A percentile compares a stretch with the other conserved stretches of the same genome.
Conservation (phyloP, 2,113 vertebrate genomes). For the Brachyhypopomus occidentalis region DNA sequence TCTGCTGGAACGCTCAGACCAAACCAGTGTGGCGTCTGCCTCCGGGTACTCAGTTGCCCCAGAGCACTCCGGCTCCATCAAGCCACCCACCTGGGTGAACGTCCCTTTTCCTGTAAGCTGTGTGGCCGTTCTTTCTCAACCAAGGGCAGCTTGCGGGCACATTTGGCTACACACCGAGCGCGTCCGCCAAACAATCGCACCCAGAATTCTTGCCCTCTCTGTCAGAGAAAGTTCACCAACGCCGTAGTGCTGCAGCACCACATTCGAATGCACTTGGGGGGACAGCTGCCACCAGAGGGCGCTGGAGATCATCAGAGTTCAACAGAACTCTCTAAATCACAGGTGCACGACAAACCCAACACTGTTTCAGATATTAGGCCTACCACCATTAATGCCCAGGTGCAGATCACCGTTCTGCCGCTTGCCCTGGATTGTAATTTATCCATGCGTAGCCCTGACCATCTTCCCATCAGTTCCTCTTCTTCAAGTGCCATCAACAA, state of each 20-base stretch:
- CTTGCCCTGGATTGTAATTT: constrained; percentile 55
- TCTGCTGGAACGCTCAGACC: constrained; percentile 69
- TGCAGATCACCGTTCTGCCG: constrained; percentile 44
- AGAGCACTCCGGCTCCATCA: constrained; percentile 85
- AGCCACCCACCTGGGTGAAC: constrained; percentile 85
- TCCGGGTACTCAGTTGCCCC: constrained; percentile 86
- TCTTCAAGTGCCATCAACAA: constrained; percentile 52
- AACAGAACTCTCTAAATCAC: constrained; percentile 51
- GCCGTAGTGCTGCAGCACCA: constrained; percentile 89
- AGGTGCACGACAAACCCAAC: constrained; percentile 53
- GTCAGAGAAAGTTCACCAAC: constrained; percentile 90
- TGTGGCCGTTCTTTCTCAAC: constrained; percentile 91
- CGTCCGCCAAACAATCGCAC: constrained; percentile 80
- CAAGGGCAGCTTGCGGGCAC: constrained; percentile 85
- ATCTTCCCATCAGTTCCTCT: constrained; percentile 46
- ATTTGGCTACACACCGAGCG: constrained; percentile 84
- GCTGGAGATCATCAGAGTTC: constrained; percentile 49
- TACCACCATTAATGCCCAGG: constrained; percentile 32
- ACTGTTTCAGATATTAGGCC: constrained; percentile 53
- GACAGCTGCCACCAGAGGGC: constrained; percentile 82
- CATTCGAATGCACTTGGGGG: constrained; percentile 86
- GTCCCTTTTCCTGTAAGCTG: constrained; percentile 88
- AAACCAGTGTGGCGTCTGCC: constrained; percentile 88
- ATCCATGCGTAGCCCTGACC: constrained; percentile 25
- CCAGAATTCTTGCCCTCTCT: constrained; percentile 88